Base-by-base conservation (phyloP, 2,888 invertebrate species). In the Labia minor region DNA sequence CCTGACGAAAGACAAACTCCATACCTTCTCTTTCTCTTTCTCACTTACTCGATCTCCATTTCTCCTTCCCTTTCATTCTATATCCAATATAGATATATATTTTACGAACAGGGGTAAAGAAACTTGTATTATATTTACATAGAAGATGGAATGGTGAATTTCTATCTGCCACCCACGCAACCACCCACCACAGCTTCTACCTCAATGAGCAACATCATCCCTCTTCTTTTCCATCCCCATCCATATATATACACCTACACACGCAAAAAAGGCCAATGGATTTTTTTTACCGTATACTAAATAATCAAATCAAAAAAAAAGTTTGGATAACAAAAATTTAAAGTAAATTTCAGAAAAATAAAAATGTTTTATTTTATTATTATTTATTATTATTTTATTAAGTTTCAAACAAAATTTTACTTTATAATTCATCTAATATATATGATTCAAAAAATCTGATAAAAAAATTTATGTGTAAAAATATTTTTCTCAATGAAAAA, bases 71-170 rank as follows among this genome's bases (percentile, higher is more conserved):
- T 69, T 65, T 69, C 69, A 68, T 68, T 66, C 71, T 71, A 68
- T 70, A n/a, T n/a, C n/a, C n/a, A n/a, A n/a, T n/a, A n/a, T n/a
- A n/a, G n/a, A n/a, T n/a, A n/a, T n/a, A n/a, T n/a, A n/a, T n/a
- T n/a, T n/a, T n/a, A n/a, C 71, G 73, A 73, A 72, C 72, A 72
- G 72, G 73, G 70, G 72, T 71, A 73, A 71, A 70, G 73, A 49
- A 49, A 49, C 49, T 49, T 49, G 49, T 49, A 49, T 49, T 49
- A 49, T 14, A 49, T 49, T 49, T 49, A 49, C 49, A 49, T 49
- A 49, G 49, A 11, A 49, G 49, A 26, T 26, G 26, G 26, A 26
- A 26, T 26, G 26, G 26, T 62, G 69, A 68, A 18, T 67, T 21
- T 18, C 66, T 66, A 19, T 64, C 66, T 16, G 69, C 69, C 61